Conservation (phyloP, 2,888 invertebrate genomes). For the Tillus elongatus region DNA sequence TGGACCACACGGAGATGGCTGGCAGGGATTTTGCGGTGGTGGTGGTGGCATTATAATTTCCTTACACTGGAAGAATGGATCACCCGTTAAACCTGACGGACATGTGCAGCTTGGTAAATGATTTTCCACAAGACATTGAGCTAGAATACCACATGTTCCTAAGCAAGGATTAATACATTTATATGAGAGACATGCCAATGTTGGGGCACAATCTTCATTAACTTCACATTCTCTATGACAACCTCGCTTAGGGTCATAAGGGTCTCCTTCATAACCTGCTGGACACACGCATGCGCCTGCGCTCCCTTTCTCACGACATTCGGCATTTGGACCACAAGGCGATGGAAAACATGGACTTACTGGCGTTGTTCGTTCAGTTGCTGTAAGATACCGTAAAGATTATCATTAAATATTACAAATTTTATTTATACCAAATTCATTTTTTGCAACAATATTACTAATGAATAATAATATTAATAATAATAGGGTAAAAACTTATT, state of each 20-base stretch:
- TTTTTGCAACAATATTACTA: too few relatives aligned
- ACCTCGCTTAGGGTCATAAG: constrained; percentile 59
- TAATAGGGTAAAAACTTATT: too few relatives aligned
- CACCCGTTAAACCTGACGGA: constrained; percentile 65
- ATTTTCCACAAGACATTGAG: constrained; percentile 68
- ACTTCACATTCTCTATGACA: constrained; percentile 71
- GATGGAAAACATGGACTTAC: constrained; percentile 73
- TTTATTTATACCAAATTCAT: too few relatives aligned
- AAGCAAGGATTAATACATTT: constrained; percentile 81
- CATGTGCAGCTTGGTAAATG: constrained; percentile 74
- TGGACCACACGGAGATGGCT: constrained; percentile 79
- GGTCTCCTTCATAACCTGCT: constrained; percentile 71
- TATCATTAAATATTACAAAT: too few relatives aligned
- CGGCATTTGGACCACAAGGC: constrained; percentile 78
- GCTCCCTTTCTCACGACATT: constrained; percentile 71
- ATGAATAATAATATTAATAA: too few relatives aligned
- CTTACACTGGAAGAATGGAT: constrained; percentile 71
- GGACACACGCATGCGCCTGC: constrained; percentile 80
- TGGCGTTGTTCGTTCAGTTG: constrained; percentile 54
- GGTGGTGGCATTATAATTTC: constrained; percentile 46
- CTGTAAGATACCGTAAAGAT: too few relatives aligned
- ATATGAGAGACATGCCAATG: constrained; percentile 67
- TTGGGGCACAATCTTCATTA: constrained; percentile 65
- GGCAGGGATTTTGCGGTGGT: constrained; percentile 58
- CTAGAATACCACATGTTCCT: constrained; percentile 71